Evolutionary conservation across 92 coral and sea anemone species (phyloP).

Genomic region (Meandrina meandrites): DNA sequence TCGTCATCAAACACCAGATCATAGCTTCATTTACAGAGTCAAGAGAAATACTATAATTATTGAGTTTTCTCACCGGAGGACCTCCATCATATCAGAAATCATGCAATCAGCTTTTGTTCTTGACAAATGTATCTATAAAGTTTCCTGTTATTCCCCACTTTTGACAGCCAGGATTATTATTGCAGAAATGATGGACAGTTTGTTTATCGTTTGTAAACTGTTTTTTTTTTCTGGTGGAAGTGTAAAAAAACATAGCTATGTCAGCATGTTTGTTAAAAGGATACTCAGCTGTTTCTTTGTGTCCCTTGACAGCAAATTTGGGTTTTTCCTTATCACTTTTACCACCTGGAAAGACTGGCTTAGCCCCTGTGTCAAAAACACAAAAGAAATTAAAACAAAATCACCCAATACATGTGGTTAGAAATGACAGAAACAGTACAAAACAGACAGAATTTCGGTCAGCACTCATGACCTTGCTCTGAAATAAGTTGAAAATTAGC

Average conservation of each 20-base stretch:
- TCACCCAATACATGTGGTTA: too few species aligned
- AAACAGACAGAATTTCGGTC: too few species aligned
- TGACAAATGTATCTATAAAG: background rate
- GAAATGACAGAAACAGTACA: too few species aligned
- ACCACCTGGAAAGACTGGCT: conserved; percentile 78
- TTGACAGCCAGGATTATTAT: too few species aligned
- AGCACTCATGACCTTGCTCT: too few species aligned
- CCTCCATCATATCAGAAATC: background rate
- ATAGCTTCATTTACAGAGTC: conserved; percentile 53
- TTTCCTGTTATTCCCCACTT: too few species aligned
- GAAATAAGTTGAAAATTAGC: too few species aligned
- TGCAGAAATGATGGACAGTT: too few species aligned
- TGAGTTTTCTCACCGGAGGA: background rate
- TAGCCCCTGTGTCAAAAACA: conserved; percentile 74
- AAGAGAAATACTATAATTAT: background rate
- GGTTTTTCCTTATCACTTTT: conserved; percentile 65
- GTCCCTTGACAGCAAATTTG: conserved; percentile 79
- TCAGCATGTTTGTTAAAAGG: conserved; percentile 20
- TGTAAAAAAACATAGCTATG: too few species aligned
- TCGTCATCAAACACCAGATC: conserved; percentile 84
- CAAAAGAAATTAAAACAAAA: background rate
- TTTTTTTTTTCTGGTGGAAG: too few species aligned
- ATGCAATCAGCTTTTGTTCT: background rate
- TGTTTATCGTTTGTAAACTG: too few species aligned
- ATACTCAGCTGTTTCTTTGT: conserved; percentile 67